These are phyloP conservation scores for Microhierax caerulescens DNA, from an alignment of 2,797 vertebrate species.

Conservation along the genomic window DNA sequence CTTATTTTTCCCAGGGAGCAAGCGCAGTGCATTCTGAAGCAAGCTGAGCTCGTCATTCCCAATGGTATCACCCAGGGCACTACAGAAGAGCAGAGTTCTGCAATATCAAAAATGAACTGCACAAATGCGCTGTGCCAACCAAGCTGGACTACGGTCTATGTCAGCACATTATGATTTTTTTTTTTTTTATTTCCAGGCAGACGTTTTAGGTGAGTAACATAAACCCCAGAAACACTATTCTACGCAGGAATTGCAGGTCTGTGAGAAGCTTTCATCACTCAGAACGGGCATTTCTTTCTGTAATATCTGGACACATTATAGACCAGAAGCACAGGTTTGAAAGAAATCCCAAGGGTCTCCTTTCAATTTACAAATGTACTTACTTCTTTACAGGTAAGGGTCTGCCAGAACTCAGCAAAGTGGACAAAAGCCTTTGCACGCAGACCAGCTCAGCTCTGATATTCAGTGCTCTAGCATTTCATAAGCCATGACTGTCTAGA, in stretches of 20 bases:
- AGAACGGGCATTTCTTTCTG: fast-evolving
- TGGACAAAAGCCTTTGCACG: background rate
- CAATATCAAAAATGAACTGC: background rate
- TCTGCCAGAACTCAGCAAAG: background rate
- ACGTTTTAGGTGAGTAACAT: background rate
- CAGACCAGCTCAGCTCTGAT: background rate
- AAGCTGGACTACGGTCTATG: background rate
- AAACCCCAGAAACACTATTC: background rate
- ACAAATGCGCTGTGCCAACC: background rate
- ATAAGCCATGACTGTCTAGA: background rate
- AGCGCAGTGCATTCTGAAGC: background rate
- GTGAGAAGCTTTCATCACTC: background rate
- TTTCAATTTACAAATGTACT: background rate
- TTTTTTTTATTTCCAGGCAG: background rate
- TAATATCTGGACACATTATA: fast-evolving
- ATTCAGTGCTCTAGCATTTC: background rate
- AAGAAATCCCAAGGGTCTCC: background rate
- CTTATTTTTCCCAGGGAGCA: background rate
- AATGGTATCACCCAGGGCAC: background rate
- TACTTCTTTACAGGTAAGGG: background rate
- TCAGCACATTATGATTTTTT: background rate
- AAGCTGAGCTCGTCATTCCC: background rate
- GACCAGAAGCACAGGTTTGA: background rate
- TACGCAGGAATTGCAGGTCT: background rate
- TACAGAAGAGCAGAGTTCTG: background rate